Evolutionary conservation across 2,113 vertebrate species (phyloP).

Genomic region (Thunnus thynnus): DNA sequence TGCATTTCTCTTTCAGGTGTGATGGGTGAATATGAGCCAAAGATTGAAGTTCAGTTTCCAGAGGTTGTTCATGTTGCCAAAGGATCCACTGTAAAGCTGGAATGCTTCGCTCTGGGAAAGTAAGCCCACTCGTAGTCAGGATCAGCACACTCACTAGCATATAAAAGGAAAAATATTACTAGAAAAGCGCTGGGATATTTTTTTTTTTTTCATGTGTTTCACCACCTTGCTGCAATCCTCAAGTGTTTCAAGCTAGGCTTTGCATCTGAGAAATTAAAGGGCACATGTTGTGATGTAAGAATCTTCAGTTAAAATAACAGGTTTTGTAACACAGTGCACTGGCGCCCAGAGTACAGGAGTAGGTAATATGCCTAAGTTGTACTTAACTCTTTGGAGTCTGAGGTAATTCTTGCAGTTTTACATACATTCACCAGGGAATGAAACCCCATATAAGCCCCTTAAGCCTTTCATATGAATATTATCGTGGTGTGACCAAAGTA

Average conservation of each 20-base stretch:
- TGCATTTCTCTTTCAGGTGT: constrained; percentile 87
- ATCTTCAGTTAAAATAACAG: constrained; percentile 15
- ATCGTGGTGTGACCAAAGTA: neutral
- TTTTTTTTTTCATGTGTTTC: constrained; percentile 34
- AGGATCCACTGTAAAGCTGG: constrained; percentile 93
- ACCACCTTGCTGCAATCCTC: constrained; percentile 17
- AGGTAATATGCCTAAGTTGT: neutral
- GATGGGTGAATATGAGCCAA: constrained; percentile 99
- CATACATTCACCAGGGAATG: neutral
- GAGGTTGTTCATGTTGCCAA: constrained; percentile 92
- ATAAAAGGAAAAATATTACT: constrained; percentile 29
- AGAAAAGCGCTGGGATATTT: constrained; percentile 14
- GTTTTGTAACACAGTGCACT: constrained; percentile 13
- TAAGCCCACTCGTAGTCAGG: constrained; percentile 83
- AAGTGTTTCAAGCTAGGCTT: constrained; percentile 35
- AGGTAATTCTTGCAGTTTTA: neutral
- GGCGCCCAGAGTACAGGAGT: constrained; percentile 1
- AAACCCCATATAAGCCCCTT: neutral
- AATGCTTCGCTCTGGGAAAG: constrained; percentile 99
- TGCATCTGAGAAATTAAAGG: constrained; percentile 26
- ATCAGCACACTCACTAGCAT: constrained; percentile 12
- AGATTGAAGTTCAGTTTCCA: constrained; percentile 99
- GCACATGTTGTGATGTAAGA: neutral
- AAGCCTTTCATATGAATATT: neutral
- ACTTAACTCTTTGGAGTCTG: neutral